Conservation (phyloP, 1,140 invertebrate genomes). For the Chymomyza costata region DNA sequence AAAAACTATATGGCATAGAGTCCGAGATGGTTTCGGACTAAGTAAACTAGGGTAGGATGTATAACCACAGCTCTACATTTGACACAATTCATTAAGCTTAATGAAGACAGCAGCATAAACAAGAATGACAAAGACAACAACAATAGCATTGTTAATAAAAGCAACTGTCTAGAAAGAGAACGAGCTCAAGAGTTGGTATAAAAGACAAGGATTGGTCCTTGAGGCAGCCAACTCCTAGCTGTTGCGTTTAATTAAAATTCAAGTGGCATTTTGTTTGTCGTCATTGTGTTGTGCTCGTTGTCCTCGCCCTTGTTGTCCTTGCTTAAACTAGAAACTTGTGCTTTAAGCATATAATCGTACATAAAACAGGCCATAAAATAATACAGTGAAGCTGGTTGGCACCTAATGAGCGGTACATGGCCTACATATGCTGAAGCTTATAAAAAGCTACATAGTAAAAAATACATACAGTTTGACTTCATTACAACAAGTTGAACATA, state of each 20-base stretch:
- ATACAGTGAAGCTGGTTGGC: slow-evolving; percentile 35
- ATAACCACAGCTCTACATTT: slow-evolving; percentile 59
- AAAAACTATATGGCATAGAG: slow-evolving; percentile 27
- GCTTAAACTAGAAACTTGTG: slow-evolving; percentile 45
- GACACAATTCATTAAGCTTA: slow-evolving; percentile 72
- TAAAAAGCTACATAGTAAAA: too few species aligned
- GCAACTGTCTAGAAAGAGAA: neutral
- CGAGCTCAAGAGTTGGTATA: too few species aligned
- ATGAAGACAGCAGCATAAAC: slow-evolving; percentile 44
- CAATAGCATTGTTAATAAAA: too few species aligned
- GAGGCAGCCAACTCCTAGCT: slow-evolving; percentile 35
- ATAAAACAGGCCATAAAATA: slow-evolving; percentile 70
- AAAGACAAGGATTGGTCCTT: slow-evolving; percentile 3
- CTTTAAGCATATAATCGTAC: slow-evolving; percentile 69
- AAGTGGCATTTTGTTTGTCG: slow-evolving; percentile 70
- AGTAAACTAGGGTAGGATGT: neutral
- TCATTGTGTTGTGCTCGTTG: slow-evolving; percentile 3
- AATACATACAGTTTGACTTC: too few species aligned
- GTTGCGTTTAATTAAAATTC: slow-evolving; percentile 74
- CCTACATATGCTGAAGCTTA: slow-evolving; percentile 28
- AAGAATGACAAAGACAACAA: neutral
- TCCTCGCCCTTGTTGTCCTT: slow-evolving; percentile 4
- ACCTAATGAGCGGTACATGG: slow-evolving; percentile 35
- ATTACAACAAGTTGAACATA: too few species aligned
- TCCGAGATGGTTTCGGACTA: slow-evolving; percentile 7